Percentiles rank a stretch among this genome's conserved stretches.
Conservation (phyloP, 2,888 invertebrate species). For the Cheilosia scutellata region DNA sequence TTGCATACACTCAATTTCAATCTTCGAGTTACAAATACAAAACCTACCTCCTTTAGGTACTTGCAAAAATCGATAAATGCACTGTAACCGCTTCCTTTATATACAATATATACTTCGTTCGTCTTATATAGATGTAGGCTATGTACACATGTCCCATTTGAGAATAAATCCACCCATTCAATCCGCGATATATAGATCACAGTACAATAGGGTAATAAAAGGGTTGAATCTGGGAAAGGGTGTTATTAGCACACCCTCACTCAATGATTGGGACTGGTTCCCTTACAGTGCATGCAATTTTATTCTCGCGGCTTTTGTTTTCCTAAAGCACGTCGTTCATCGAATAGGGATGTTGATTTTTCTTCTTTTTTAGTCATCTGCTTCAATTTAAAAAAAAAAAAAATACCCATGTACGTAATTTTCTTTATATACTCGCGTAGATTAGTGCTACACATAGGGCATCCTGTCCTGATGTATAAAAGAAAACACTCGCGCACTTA, state of each 20-base stretch:
- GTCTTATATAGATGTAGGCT: not conserved
- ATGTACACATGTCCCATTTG: constrained; percentile 33
- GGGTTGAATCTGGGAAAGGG: constrained; percentile 70
- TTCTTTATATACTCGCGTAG: not conserved
- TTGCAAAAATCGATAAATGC: not conserved
- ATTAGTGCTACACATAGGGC: not conserved
- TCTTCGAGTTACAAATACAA: no score
- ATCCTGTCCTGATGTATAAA: no score
- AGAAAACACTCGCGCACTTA: not conserved
- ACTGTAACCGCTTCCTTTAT: not conserved
- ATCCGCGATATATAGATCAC: constrained; percentile 41
- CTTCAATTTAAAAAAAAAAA: not conserved
- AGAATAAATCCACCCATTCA: constrained; percentile 42
- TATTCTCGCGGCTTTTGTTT: constrained; percentile 50
- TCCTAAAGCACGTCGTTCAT: constrained; percentile 3
- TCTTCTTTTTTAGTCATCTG: constrained; percentile 43
- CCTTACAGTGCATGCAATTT: constrained; percentile 31
- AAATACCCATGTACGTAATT: not conserved
- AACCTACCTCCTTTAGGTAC: no score
- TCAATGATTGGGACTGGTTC: constrained; percentile 44
- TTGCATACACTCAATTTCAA: no score
- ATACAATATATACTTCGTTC: no score
- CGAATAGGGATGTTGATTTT: constrained; percentile 34
- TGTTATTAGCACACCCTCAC: constrained; percentile 72
- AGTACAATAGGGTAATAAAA: constrained; percentile 37